Conservation (phyloP, 2,888 invertebrate genomes). For the Leucoma salicis region DNA sequence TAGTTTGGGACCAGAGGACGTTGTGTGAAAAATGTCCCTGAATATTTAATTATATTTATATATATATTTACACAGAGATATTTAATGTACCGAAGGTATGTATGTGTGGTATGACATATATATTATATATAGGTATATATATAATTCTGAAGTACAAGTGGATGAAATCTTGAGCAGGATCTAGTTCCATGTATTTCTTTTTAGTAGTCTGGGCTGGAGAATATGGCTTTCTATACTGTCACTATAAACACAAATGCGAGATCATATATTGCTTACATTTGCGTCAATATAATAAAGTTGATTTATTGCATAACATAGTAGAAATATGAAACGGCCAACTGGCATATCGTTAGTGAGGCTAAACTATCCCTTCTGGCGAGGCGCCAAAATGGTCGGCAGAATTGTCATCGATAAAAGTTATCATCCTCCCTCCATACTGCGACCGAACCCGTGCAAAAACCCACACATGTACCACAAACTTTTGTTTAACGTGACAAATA, state of each 20-base stretch:
- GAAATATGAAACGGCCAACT: constrained; percentile 40
- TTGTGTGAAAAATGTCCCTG: too few relatives aligned
- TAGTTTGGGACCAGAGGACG: too few relatives aligned
- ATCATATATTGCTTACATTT: constrained; percentile 32
- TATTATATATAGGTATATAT: too few relatives aligned
- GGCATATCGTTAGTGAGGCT: constrained; percentile 48
- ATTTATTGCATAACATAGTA: constrained; percentile 29
- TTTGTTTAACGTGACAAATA: constrained; percentile 33
- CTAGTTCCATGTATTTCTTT: background rate
- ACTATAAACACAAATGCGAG: constrained; percentile 15
- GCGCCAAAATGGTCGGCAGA: constrained; percentile 53
- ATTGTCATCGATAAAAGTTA: constrained; percentile 67
- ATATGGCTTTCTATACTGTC: background rate
- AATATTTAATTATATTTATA: too few relatives aligned
- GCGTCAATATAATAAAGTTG: constrained; percentile 29
- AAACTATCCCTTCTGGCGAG: constrained; percentile 55
- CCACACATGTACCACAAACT: constrained; percentile 39
- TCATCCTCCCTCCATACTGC: constrained; percentile 45
- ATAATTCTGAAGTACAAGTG: too few relatives aligned
- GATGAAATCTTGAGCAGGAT: too few relatives aligned
- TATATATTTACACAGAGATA: too few relatives aligned
- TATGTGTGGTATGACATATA: too few relatives aligned
- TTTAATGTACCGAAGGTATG: too few relatives aligned
- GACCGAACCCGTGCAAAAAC: constrained; percentile 30
- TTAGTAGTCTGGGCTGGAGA: background rate